phyloP scores from a whole-genome alignment of 2,888 invertebrate species.

The Phalera bucephala region DNA sequence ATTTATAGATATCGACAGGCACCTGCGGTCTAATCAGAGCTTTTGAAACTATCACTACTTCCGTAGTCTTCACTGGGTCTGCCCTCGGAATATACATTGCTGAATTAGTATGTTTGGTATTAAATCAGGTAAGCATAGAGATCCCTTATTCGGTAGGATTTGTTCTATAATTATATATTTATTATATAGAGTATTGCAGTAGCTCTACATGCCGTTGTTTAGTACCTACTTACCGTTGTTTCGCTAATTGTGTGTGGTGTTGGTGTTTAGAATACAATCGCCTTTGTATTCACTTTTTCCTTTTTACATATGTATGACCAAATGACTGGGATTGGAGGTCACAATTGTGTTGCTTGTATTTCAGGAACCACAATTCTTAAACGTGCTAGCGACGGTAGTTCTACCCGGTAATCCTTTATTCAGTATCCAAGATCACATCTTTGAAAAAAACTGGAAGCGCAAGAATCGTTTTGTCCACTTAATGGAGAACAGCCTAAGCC shows the following conservation, averaged over 20 bases:
- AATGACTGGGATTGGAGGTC: too few species aligned
- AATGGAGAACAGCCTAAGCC: constrained; percentile 72
- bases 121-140: constrained; percentile 68
- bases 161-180: too few species aligned
- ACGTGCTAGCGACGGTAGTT: constrained; percentile 56
- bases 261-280: too few species aligned
- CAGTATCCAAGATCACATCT: constrained; percentile 55
- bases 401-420: constrained; percentile 57
- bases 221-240: too few species aligned
- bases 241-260: too few species aligned
- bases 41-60: constrained; percentile 60
- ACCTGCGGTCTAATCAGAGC: constrained; percentile 72
- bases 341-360: too few species aligned
- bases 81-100: constrained; percentile 66
- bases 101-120: constrained; percentile 68
- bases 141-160: too few species aligned
- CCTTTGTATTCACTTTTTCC: too few species aligned
- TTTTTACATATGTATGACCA: too few species aligned
- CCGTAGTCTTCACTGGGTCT: constrained; percentile 59
- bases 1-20: constrained; percentile 62
- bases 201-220: too few species aligned
- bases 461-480: constrained; percentile 56
- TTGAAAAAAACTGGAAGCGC: constrained; percentile 54
- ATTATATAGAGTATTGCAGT: too few species aligned
- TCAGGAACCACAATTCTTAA: constrained; percentile 66